phyloP scores from a whole-genome alignment of 2,797 vertebrate species.

The Myripristis murdjan region DNA sequence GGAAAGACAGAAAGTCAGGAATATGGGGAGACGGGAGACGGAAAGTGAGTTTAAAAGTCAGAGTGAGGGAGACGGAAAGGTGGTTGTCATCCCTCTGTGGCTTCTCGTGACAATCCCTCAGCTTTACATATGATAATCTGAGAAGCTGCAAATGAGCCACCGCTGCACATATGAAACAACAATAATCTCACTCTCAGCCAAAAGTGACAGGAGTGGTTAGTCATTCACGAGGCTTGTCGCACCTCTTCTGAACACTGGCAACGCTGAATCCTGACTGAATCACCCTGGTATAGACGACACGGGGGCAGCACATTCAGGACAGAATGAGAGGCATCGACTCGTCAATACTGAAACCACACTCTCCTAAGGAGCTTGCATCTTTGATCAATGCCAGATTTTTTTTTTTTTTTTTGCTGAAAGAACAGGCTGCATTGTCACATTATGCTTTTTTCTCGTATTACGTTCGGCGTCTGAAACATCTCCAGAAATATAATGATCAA shows the following conservation, averaged over 20 bases:
- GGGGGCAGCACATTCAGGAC: conserved; percentile 48
- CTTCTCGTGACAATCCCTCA: conserved; percentile 75
- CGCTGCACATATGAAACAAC: conserved; percentile 68
- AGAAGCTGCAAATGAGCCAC: conserved; percentile 76
- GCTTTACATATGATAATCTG: conserved; percentile 83
- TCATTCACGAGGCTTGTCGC: conserved; percentile 58
- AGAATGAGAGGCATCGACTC: conserved; percentile 62
- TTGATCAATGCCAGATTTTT: conserved; percentile 31
- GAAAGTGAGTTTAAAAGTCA: conserved; percentile 36
- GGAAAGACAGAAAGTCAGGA: conserved; percentile 36
- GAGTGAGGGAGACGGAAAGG: conserved; percentile 54
- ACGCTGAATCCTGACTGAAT: conserved; percentile 67
- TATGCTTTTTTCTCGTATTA: conserved; percentile 19
- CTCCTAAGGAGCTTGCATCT: conserved; percentile 25
- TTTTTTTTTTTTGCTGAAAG: not conserved
- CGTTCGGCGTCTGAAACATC: not conserved
- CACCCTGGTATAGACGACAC: conserved; percentile 40
- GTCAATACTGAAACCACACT: conserved; percentile 56
- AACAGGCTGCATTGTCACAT: conserved; percentile 24
- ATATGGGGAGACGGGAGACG: conserved; percentile 13
- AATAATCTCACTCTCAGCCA: conserved; percentile 74
- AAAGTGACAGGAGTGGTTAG: conserved; percentile 70
- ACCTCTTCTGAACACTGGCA: conserved; percentile 35
- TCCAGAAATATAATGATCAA: conserved; percentile 21
- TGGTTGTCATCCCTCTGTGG: conserved; percentile 62